Evolutionary conservation across 2,113 vertebrate species (phyloP).

Genomic region (Tenebrosternarchus preto): DNA sequence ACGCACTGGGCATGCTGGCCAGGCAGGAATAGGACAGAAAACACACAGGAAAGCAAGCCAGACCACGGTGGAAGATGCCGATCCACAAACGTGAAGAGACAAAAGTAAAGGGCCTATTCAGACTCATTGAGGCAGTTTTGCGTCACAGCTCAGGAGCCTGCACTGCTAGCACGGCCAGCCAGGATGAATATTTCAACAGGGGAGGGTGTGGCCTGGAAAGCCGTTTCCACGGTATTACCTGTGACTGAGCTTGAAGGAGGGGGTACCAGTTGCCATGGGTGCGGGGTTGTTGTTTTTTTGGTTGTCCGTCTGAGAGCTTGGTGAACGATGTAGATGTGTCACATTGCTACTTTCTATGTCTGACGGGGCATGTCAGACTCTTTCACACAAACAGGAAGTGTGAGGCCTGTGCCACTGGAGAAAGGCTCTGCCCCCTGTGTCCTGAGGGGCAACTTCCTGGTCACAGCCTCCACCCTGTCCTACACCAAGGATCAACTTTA

Average conservation of each 20-base stretch:
- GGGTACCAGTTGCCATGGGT: background rate
- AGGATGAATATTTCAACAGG: constrained; percentile 49
- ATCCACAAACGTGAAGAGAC: constrained; percentile 37
- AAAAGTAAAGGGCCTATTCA: constrained; percentile 48
- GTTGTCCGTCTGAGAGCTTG: constrained; percentile 16
- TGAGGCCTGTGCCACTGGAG: background rate
- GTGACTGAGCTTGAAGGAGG: constrained; percentile 34
- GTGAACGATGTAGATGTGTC: constrained; percentile 3
- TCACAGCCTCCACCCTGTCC: too few species aligned
- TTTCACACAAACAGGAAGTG: background rate
- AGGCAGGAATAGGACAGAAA: background rate
- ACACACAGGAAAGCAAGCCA: constrained; percentile 25
- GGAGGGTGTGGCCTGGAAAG: constrained; percentile 12
- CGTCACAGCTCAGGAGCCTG: constrained; percentile 29
- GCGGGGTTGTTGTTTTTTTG: constrained; percentile 15
- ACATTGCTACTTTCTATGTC: background rate
- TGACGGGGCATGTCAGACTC: background rate
- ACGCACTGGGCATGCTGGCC: background rate
- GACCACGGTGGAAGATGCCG: background rate
- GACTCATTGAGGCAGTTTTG: constrained; percentile 40
- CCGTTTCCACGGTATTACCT: constrained; percentile 14
- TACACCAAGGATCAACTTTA: too few species aligned
- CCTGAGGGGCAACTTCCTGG: too few species aligned
- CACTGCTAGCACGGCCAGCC: background rate
- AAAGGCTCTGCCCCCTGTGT: background rate